A percentile compares a stretch with the other conserved stretches of the same genome.
Conservation (phyloP, 2,797 vertebrate genomes). For the Micropoecilia bifurca region DNA sequence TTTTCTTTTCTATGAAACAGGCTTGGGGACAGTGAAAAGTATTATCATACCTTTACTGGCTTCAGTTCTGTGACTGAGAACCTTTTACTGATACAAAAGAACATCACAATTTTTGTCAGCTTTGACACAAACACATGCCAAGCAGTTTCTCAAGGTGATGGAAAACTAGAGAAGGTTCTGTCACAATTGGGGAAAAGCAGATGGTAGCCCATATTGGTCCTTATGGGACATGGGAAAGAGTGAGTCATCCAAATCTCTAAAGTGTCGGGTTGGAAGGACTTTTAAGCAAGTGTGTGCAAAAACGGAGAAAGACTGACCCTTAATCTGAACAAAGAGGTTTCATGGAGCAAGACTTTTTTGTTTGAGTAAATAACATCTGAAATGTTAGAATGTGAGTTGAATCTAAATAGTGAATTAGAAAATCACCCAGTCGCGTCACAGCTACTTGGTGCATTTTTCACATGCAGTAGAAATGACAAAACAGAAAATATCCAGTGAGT, state of each 20-base stretch:
- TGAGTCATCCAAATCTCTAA: slow-evolving; percentile 54
- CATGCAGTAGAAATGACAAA: background rate
- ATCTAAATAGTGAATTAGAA: background rate
- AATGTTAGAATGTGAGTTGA: background rate
- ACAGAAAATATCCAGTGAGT: background rate
- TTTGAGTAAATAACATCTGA: background rate
- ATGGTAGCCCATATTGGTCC: slow-evolving; percentile 66
- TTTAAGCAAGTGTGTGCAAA: background rate
- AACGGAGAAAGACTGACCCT: background rate
- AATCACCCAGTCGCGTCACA: background rate
- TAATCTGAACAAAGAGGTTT: background rate
- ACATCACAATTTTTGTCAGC: slow-evolving; percentile 40
- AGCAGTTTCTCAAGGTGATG: slow-evolving; percentile 50
- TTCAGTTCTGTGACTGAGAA: background rate
- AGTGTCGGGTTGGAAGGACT: slow-evolving; percentile 32
- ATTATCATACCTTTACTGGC: background rate
- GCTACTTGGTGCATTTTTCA: background rate
- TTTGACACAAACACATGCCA: slow-evolving; percentile 16
- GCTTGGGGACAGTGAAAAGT: background rate
- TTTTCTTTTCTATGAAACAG: background rate
- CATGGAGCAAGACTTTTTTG: background rate
- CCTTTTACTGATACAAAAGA: slow-evolving; percentile 8
- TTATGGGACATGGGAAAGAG: slow-evolving; percentile 57
- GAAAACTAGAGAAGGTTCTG: slow-evolving; percentile 45
- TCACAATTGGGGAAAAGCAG: slow-evolving; percentile 66